Conservation (phyloP, 2,888 invertebrate genomes). For the Campoplex nolae region DNA sequence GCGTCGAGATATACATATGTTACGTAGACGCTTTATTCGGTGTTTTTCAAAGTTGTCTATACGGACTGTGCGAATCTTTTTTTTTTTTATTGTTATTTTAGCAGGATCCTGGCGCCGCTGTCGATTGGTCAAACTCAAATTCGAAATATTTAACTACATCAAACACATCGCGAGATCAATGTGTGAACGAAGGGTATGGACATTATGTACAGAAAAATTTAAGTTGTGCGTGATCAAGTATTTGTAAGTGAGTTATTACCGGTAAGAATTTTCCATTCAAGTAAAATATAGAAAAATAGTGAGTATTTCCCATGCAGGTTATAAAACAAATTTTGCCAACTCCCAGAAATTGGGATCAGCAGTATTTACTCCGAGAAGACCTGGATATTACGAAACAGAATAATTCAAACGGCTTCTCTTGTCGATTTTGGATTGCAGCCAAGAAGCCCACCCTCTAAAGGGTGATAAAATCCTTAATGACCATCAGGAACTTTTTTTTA, state of each 20-base stretch:
- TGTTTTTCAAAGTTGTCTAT: conserved; percentile 7
- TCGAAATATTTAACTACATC: background rate
- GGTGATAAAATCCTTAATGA: background rate
- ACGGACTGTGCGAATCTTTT: background rate
- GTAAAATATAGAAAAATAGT: too few species aligned
- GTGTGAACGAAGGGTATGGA: background rate
- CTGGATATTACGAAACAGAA: background rate
- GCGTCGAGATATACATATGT: conserved; percentile 68
- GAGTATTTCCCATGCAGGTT: background rate
- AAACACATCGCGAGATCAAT: background rate
- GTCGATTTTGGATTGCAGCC: background rate
- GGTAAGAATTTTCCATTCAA: background rate
- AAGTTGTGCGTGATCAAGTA: background rate
- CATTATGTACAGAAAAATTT: background rate
- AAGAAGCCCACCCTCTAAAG: background rate
- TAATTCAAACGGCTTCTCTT: background rate
- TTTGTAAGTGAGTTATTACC: background rate
- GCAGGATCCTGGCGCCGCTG: conserved; percentile 5
- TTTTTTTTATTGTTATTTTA: background rate
- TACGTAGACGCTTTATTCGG: conserved; percentile 5
- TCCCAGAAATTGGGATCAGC: background rate
- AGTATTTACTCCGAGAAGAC: background rate
- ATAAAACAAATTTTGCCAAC: background rate
- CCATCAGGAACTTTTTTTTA: background rate
- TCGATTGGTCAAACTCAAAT: background rate